A percentile compares a stretch with the other conserved stretches of the same genome.
Evolutionary conservation across 2,797 vertebrate species (phyloP).

Genomic region (Gobio occitaniae): DNA sequence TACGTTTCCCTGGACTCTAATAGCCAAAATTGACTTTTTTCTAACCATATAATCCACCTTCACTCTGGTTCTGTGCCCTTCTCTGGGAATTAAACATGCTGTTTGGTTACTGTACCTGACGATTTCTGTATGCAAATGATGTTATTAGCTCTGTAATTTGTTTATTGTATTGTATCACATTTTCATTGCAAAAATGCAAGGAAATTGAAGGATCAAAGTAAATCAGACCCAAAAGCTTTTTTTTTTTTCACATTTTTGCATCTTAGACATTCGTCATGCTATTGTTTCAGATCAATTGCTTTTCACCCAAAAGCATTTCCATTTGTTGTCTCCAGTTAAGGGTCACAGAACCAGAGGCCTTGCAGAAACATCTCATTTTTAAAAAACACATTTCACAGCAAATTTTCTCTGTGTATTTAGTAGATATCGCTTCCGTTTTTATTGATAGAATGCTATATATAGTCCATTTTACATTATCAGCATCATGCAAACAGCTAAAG

Average conservation of each 20-base stretch:
- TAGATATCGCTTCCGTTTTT: background rate
- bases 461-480: background rate
- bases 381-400: background rate
- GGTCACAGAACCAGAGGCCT: background rate
- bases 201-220: background rate
- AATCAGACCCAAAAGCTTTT: background rate
- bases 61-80: background rate
- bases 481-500: background rate
- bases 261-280: background rate
- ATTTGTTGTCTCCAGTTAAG: background rate
- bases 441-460: background rate
- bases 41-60: background rate
- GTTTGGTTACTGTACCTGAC: background rate
- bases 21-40: background rate
- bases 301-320: background rate
- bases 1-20: background rate
- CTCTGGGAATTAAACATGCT: background rate
- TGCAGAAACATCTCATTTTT: background rate
- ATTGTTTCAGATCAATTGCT: conserved; percentile 16
- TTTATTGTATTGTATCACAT: background rate
- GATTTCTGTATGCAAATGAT: background rate
- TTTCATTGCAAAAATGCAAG: background rate
- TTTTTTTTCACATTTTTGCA: background rate
- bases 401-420: background rate
- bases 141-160: background rate